phyloP scores from a whole-genome alignment of 2,113 vertebrate genomes.

The Lepisosteus osseus region DNA sequence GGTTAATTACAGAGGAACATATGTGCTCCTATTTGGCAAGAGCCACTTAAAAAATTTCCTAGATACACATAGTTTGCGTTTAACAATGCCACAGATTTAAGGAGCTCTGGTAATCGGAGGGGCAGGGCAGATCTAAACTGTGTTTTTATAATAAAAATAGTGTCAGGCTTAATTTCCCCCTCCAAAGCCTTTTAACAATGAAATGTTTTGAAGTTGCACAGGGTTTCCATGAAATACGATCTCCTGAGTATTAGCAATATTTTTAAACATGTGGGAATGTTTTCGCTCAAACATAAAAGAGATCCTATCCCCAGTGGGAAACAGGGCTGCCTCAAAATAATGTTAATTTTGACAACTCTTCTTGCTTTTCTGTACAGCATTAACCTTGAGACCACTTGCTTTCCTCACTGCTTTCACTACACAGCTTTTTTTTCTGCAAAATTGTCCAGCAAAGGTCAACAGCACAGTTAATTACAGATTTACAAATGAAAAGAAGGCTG shows the following conservation, averaged over 20 bases:
- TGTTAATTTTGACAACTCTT: conserved; percentile 73
- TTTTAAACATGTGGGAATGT: conserved; percentile 85
- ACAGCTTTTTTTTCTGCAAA: conserved; percentile 15
- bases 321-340: conserved; percentile 59
- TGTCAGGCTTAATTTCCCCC: conserved; percentile 81
- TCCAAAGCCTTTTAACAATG: conserved; percentile 58
- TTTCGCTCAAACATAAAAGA: conserved; percentile 80
- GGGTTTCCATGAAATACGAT: conserved; percentile 57
- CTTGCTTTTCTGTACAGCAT: conserved; percentile 55
- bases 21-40: conserved; percentile 37
- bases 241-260: conserved; percentile 76
- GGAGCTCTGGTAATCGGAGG: conserved; percentile 45
- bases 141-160: conserved; percentile 80
- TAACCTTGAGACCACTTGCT: conserved; percentile 58
- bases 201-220: conserved; percentile 75
- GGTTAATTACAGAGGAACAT: conserved; percentile 47
- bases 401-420: conserved; percentile 46
- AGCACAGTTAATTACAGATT: conserved; percentile 44
- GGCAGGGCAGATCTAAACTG: conserved; percentile 61
- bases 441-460: conserved; percentile 46
- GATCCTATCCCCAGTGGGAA: conserved; percentile 61
- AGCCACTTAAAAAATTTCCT: conserved; percentile 25
- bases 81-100: conserved; percentile 41
- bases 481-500: conserved; percentile 48
- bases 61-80: conserved; percentile 28